Percentiles rank a stretch among this genome's conserved stretches.
These are phyloP conservation scores for Callyntrura guangdongensis DNA, from an alignment of 2,888 invertebrate species.

Conservation along the genomic window DNA sequence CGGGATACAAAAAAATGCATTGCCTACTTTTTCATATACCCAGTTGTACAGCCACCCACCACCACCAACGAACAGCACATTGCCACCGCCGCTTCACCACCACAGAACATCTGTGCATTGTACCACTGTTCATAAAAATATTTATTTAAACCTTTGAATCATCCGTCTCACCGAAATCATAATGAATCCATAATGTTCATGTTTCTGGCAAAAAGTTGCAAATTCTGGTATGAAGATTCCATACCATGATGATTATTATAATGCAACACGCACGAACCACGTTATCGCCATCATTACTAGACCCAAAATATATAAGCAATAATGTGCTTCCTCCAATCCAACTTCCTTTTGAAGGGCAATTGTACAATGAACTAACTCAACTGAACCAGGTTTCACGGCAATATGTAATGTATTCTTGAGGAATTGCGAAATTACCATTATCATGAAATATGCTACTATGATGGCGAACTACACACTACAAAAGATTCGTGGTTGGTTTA, in stretches of 20 bases:
- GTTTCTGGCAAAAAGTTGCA: neutral
- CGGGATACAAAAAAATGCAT: neutral
- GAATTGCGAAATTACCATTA: neutral
- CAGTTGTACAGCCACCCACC: neutral
- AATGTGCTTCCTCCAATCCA: neutral
- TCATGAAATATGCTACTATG: neutral
- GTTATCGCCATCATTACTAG: constrained; percentile 11
- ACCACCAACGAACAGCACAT: neutral
- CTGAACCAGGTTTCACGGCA: neutral
- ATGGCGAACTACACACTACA: neutral
- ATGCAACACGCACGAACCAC: neutral
- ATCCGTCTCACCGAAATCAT: neutral
- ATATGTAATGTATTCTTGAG: neutral
- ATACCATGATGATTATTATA: neutral
- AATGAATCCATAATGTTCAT: too few relatives aligned
- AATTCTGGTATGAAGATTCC: neutral
- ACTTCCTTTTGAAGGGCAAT: constrained; percentile 29
- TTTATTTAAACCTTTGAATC: neutral
- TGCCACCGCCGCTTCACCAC: too few relatives aligned
- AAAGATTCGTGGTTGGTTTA: neutral
- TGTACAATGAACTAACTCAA: constrained; percentile 14
- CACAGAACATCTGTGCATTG: neutral
- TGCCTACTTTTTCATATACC: neutral
- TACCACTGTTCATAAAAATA: neutral
- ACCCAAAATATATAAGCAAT: neutral